These are phyloP conservation scores for Pogonophryne albipinna DNA, from an alignment of 2,797 vertebrate genomes.

Conservation along the genomic window DNA sequence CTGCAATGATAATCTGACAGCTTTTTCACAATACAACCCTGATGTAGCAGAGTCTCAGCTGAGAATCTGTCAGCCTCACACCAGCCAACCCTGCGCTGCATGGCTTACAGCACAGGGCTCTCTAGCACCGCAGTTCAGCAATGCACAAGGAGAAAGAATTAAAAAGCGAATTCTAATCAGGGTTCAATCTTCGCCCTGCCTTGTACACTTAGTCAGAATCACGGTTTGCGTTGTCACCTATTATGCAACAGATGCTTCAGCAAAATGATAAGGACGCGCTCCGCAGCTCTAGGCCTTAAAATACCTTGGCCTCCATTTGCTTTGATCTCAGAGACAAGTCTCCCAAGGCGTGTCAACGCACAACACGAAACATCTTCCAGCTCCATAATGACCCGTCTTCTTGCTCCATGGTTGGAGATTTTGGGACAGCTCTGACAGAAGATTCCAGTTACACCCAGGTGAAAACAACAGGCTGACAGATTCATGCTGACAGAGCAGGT, in stretches of 20 bases:
- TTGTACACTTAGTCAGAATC: neutral
- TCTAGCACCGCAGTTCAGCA: neutral
- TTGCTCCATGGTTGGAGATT: constrained; percentile 31
- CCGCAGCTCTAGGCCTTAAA: neutral
- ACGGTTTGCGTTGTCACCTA: neutral
- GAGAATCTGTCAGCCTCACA: constrained; percentile 54
- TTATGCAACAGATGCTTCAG: constrained; percentile 48
- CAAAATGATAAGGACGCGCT: constrained; percentile 33
- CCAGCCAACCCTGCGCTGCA: constrained; percentile 24
- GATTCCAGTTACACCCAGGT: constrained; percentile 62
- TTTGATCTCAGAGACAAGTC: constrained; percentile 56
- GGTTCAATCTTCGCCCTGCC: constrained; percentile 20
- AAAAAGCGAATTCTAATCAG: constrained; percentile 30
- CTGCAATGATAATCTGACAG: constrained; percentile 60
- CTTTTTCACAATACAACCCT: constrained; percentile 55
- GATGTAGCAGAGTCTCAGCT: constrained; percentile 45
- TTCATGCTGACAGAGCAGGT: constrained; percentile 38
- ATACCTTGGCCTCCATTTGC: constrained; percentile 30
- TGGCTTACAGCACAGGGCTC: constrained; percentile 14
- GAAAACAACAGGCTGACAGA: constrained; percentile 67
- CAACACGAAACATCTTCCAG: constrained; percentile 18
- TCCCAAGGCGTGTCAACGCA: constrained; percentile 31
- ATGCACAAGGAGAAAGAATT: neutral
- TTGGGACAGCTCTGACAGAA: constrained; percentile 59
- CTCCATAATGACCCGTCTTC: constrained; percentile 62